Evolutionary conservation across 2,113 vertebrate genomes (phyloP).

Genomic region (Psilopsiagon aurifrons): DNA sequence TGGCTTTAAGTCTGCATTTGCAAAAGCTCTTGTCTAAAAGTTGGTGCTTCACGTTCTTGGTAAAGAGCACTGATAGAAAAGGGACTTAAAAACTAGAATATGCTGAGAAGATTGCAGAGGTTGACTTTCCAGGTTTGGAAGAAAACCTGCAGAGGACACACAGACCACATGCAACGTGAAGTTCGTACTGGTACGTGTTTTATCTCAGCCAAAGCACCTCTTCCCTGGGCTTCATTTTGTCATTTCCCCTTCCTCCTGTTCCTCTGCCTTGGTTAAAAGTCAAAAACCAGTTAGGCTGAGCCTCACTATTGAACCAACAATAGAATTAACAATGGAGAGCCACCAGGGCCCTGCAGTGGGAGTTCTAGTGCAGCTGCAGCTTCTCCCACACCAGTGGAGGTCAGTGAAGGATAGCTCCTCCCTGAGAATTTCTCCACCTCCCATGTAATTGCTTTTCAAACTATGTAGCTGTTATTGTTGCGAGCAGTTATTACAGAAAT

Average conservation of each 20-base stretch:
- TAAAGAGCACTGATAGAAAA: background rate
- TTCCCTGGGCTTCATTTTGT: background rate
- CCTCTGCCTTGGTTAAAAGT: background rate
- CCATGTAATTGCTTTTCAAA: background rate
- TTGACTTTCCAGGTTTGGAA: background rate
- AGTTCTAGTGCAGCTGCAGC: background rate
- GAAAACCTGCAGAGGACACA: background rate
- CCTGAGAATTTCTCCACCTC: background rate
- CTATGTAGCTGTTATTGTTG: background rate
- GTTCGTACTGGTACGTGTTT: background rate
- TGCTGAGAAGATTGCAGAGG: rapidly evolving
- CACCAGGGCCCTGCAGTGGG: background rate
- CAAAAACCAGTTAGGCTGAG: background rate
- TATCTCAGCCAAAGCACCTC: background rate
- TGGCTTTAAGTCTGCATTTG: background rate
- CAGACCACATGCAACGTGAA: too few species aligned
- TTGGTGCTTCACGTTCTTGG: background rate
- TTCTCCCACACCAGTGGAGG: background rate
- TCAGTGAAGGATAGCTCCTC: rapidly evolving
- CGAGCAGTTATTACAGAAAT: background rate
- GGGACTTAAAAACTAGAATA: background rate
- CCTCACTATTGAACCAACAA: background rate
- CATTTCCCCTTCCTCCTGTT: background rate
- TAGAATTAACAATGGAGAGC: background rate
- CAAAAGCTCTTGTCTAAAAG: background rate